Evolutionary conservation across 2,888 invertebrate species (phyloP).

Genomic region (Perizoma flavofasciatum): DNA sequence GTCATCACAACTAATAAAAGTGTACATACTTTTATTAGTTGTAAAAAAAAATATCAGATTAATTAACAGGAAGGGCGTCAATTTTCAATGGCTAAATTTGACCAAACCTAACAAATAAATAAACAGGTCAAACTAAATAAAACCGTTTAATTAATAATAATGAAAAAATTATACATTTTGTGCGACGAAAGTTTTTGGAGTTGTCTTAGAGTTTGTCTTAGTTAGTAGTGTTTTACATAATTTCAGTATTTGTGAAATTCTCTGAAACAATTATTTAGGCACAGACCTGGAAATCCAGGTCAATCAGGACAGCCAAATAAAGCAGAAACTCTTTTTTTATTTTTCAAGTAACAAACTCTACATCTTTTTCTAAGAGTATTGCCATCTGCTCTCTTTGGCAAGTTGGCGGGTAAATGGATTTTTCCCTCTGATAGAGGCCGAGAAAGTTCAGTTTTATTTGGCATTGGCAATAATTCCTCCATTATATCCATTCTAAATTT

Average conservation of each 20-base stretch:
- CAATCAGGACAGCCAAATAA: not conserved
- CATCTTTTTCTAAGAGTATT: not conserved
- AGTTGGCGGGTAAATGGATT: not conserved
- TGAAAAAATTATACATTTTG: too few species aligned
- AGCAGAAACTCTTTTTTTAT: not conserved
- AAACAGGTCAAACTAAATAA: too few species aligned
- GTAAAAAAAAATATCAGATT: too few species aligned
- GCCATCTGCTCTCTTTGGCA: not conserved
- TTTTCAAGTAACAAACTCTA: not conserved
- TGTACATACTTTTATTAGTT: too few species aligned
- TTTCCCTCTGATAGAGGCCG: not conserved
- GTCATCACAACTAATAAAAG: too few species aligned
- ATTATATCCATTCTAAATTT: conserved; percentile 1
- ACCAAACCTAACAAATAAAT: too few species aligned
- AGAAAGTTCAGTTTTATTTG: conserved; percentile 16
- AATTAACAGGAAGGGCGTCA: too few species aligned
- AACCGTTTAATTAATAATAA: too few species aligned
- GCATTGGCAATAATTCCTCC: conserved; percentile 35
- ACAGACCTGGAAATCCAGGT: not conserved
- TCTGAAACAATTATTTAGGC: not conserved
- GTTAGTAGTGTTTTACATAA: too few species aligned
- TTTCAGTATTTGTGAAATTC: not conserved
- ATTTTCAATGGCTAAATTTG: too few species aligned
- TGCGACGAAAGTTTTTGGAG: too few species aligned
- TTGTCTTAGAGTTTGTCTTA: too few species aligned